Conservation (phyloP, 2,113 vertebrate genomes). For the Anser cygnoides region DNA sequence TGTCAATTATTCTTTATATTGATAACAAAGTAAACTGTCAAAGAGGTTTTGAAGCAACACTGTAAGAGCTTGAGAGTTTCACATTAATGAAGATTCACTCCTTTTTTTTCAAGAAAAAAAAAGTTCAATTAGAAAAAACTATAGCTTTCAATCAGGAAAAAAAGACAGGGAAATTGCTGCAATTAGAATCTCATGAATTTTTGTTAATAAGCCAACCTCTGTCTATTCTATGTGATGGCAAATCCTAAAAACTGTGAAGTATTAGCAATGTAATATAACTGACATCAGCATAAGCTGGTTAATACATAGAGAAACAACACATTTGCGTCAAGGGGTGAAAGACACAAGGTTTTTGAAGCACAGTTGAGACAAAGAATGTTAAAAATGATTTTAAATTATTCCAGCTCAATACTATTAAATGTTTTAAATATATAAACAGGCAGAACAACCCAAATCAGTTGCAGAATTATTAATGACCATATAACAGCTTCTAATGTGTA, state of each 20-base stretch:
- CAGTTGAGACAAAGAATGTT: neutral
- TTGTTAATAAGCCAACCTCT: neutral
- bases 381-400: neutral
- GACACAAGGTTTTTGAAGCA: neutral
- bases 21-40: neutral
- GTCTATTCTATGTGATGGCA: neutral
- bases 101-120: neutral
- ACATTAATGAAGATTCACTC: neutral
- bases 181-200: neutral
- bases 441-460: neutral
- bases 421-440: neutral
- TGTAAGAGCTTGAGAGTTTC: neutral
- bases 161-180: neutral
- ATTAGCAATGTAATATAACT: neutral
- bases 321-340: neutral
- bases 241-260: neutral
- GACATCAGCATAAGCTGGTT: neutral
- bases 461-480: neutral
- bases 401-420: neutral
- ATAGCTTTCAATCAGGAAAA: neutral
- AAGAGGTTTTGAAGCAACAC: neutral
- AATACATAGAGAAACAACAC: neutral
- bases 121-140: neutral
- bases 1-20: neutral
- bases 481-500: neutral